These are phyloP conservation scores for Papilio polyxenes DNA, from an alignment of 1,140 invertebrate species.

Conservation along the genomic window DNA sequence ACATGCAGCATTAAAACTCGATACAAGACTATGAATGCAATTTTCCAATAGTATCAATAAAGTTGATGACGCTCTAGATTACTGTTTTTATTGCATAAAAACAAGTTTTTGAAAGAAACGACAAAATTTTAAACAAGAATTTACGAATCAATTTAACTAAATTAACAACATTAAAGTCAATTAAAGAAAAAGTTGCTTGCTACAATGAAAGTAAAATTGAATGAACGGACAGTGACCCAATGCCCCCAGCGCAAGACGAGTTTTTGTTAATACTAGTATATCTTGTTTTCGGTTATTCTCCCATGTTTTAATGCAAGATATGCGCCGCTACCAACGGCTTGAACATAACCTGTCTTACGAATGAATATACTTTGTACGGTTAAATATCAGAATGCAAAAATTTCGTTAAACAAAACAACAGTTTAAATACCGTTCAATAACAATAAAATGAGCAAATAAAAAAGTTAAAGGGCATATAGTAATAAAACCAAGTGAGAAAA, in stretches of 20 bases:
- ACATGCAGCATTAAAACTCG: too few relatives aligned
- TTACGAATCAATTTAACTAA: not conserved
- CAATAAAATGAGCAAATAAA: not conserved
- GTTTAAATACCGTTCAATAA: not conserved
- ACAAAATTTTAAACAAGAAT: not conserved
- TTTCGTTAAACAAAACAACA: too few relatives aligned
- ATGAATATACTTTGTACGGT: not conserved
- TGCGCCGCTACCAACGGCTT: not conserved
- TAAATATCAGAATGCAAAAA: not conserved
- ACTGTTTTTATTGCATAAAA: too few relatives aligned
- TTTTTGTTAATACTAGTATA: not conserved
- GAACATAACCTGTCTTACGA: not conserved
- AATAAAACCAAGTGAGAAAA: too few relatives aligned
- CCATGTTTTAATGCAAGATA: not conserved
- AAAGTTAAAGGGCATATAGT: too few relatives aligned
- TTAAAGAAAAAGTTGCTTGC: not conserved
- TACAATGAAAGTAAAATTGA: conserved; percentile 5
- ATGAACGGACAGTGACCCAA: conserved; percentile 11
- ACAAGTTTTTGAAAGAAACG: too few relatives aligned
- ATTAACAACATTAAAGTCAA: not conserved
- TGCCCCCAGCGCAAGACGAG: not conserved
- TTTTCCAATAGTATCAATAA: too few relatives aligned
- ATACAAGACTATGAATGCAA: too few relatives aligned
- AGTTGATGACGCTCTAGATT: too few relatives aligned
- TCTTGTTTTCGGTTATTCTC: conserved; percentile 2